Evolutionary conservation across 2,797 vertebrate genomes (phyloP), one percentile per base, ranked within the genome.

Genomic region (Neosilurus mollespiculum): DNA sequence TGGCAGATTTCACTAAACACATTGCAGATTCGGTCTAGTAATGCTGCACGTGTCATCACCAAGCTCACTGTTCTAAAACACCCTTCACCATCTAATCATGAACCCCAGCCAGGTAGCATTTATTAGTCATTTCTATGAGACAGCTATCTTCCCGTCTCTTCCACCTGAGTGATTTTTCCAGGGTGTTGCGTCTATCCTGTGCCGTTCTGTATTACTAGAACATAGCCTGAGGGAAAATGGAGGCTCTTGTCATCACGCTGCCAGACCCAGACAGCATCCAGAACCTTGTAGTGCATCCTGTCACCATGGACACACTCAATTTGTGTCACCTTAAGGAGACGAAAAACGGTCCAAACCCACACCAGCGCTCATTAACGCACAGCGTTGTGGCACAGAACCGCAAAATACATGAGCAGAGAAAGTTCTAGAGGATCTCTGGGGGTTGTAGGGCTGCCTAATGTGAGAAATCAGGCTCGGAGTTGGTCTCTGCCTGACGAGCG

Each of bases 261-360:
- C 82, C 43, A 67, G 67, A 79, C 65, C 64, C 62, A 69, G 79
- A 76, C 77, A 62, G 1, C 69, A 20, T 73, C 58, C 49, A 30
- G 77, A 84, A 80, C 26, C 77, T 49, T 49, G 11, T 24, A 30
- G 69, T 37, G 59, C 67, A 65, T 51, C 58, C 82, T 22, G 59
- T 72, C 82, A 70, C 77, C 69, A 73, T 80, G 78, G 77, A 84
- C 83, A 84, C 77, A 26, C 77, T 84, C 58, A 65, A 84, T 84
- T 80, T 80, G 65, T 80, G 83, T 83, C 82, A 83, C 66, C 37
- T 83, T 83, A 24, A 71, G 76, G 59, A 59, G 58, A 64, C 14
- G 14, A 62, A 83, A 83, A 80, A 64, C 62, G 14, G 26, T 73
- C 30, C 76, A 51, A 84, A 84, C 77, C 56, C 30, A 80, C 20